These are phyloP conservation scores for Chelonia mydas DNA, from an alignment of 2,797 vertebrate genomes.

Conservation along the genomic window DNA sequence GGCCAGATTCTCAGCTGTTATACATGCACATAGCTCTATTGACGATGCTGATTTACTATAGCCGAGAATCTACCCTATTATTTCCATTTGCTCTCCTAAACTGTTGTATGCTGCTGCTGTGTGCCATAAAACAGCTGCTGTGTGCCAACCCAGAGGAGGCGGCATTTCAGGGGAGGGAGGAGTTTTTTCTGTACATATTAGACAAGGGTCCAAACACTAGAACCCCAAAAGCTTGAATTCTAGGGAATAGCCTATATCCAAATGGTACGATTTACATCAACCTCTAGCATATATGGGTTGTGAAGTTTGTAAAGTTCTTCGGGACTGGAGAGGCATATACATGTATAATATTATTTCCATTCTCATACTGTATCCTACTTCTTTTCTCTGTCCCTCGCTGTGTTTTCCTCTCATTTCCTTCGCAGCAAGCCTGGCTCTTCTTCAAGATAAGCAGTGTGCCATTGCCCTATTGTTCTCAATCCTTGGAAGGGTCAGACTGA, in stretches of 20 bases:
- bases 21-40: background rate
- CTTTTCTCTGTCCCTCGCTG: background rate
- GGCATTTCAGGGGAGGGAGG: background rate
- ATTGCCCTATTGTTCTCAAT: conserved; percentile 56
- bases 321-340: fast-evolving
- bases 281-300: background rate
- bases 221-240: background rate
- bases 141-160: fast-evolving
- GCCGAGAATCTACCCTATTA: fast-evolving
- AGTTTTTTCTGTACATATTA: fast-evolving
- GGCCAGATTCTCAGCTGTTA: background rate
- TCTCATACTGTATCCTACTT: background rate
- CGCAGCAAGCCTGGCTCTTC: conserved; percentile 13
- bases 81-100: background rate
- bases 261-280: background rate
- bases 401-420: conserved; percentile 38
- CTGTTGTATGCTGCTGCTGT: background rate
- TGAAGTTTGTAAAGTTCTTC: background rate
- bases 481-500: conserved; percentile 62
- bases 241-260: background rate
- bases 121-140: background rate
- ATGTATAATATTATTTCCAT: fast-evolving
- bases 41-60: background rate
- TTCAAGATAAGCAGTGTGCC: conserved; percentile 40
- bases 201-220: background rate